Base-by-base conservation (phyloP, 35 echinoderm and acorn worm species). In the Ptychodera flava region DNA sequence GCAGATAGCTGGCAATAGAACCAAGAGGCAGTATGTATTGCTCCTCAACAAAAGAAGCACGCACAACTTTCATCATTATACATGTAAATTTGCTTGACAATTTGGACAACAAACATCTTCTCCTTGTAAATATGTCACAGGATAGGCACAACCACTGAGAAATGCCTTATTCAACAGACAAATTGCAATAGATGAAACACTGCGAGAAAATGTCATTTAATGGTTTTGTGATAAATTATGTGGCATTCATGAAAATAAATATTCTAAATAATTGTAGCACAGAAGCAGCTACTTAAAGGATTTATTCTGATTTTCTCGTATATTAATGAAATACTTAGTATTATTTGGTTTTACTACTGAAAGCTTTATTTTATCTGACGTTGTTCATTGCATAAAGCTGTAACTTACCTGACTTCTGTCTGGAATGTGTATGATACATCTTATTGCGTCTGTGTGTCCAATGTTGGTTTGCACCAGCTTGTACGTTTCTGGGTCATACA, bases 391-490 rank as follows among this genome's bases (percentile, higher is more conserved):
- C 35, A 85, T 2, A 16, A 22, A 16, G 16, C 35, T 38, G 35
- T 37, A 16, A 37, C 81, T 85, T 76, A 97, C 95, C 95, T 93
- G 95, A 83, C 89, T 91, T 88, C 95, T 94, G 77, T 97, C 95
- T 30, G 86, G 89, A 28, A 97, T 85, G 80, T 97, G 95, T 0
- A 97, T 85, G 36, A 94, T 94, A 38, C 92, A 86, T 38, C 95
- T 36, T 1, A 97, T 90, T 16, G 92, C 93, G 75, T 97, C 95
- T 31, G 89, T 89, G 85, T 97, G 95, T 31, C 95, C 95, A 79
- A 91, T 89, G 89, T 97, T 97, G 37, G 95, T 97, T 76, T 97
- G 95, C 28, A 97, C 87, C 29, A 97, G 81, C 64, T 97, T 97
- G 37, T 88, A 88, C 34, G 83, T 94, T 35, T 93, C 87, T 15